These are phyloP conservation scores for Sinonovacula constricta DNA, from an alignment of 1,140 invertebrate species.

Conservation along the genomic window DNA sequence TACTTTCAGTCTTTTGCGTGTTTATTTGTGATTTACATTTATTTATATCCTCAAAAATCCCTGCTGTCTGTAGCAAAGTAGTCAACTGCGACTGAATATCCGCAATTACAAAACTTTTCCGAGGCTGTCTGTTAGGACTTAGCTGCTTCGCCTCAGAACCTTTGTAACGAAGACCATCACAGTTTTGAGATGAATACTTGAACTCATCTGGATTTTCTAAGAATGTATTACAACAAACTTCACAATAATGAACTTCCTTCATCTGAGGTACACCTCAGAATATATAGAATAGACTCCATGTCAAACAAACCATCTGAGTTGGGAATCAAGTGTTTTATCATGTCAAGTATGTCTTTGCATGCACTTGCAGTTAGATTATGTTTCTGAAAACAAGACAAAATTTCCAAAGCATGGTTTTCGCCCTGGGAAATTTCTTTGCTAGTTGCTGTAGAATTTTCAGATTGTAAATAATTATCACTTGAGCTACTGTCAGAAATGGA, in stretches of 20 bases:
- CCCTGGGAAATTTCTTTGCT: conserved; percentile 20
- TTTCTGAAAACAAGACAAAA: conserved; percentile 26
- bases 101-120: conserved; percentile 27
- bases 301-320: conserved; percentile 26
- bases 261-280: conserved; percentile 18
- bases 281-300: conserved; percentile 29
- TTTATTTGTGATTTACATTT: conserved; percentile 25
- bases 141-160: conserved; percentile 21
- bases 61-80: conserved; percentile 23
- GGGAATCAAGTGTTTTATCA: conserved; percentile 23
- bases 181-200: conserved; percentile 15
- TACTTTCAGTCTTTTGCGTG: conserved; percentile 11
- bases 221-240: conserved; percentile 23
- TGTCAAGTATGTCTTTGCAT: conserved; percentile 18
- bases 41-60: conserved; percentile 14
- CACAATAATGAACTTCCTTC: conserved; percentile 41
- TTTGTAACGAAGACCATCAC: conserved; percentile 36
- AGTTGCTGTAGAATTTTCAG: conserved; percentile 27
- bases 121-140: conserved; percentile 12
- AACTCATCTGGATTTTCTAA: conserved; percentile 19
- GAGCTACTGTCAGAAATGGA: conserved; percentile 14
- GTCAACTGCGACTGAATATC: conserved; percentile 26
- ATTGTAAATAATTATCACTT: conserved; percentile 21
- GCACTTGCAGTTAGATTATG: conserved; percentile 27
- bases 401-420: conserved; percentile 25